phyloP scores from a whole-genome alignment of 2,888 invertebrate genomes.

The Drosophila gaucha region DNA sequence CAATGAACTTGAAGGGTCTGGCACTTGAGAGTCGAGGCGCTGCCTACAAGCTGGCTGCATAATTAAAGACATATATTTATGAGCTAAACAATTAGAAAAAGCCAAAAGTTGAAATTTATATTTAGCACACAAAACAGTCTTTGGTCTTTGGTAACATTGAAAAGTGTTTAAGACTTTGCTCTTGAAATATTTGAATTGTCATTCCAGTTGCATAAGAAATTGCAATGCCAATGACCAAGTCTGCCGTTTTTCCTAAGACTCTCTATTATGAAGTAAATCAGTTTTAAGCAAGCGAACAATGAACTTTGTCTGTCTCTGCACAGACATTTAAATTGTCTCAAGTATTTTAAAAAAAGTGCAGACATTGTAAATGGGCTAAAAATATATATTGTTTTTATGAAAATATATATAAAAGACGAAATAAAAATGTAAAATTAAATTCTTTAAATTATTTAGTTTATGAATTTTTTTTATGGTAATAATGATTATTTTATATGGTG shows the following conservation, averaged over 20 bases:
- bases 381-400: neutral
- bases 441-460: too few species aligned
- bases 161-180: slow-evolving; percentile 1
- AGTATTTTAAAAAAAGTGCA: neutral
- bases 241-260: neutral
- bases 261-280: neutral
- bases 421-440: too few species aligned
- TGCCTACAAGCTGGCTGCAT: neutral
- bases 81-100: slow-evolving; percentile 5
- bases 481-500: too few species aligned
- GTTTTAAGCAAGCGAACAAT: neutral
- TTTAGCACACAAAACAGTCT: slow-evolving; percentile 2
- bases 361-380: neutral
- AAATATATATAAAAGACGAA: too few species aligned
- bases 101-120: neutral
- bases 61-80: neutral
- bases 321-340: neutral
- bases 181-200: slow-evolving; percentile 28
- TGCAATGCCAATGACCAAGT: neutral
- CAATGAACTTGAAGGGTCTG: slow-evolving; percentile 42
- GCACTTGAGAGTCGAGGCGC: neutral
- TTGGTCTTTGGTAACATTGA: slow-evolving; percentile 21
- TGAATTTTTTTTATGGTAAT: too few species aligned
- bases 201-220: slow-evolving; percentile 29
- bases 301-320: neutral